Conservation (phyloP, 92 coral and sea anemone genomes). For the Plumapathes pennacea region DNA sequence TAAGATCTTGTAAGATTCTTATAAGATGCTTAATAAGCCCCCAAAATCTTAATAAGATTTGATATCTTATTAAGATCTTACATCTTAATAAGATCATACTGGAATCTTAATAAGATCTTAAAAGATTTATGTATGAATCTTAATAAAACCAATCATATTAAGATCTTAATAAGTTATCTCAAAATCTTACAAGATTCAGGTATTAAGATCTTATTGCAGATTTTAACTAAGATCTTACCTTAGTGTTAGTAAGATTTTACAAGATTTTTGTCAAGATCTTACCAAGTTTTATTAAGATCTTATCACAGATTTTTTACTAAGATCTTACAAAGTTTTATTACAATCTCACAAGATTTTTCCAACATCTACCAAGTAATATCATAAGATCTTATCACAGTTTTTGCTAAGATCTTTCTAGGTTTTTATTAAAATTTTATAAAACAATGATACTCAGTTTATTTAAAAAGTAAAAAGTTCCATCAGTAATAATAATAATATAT, state of each 20-base stretch:
- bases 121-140: background rate
- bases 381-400: too few species aligned
- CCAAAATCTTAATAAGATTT: background rate
- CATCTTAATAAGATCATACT: background rate
- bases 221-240: background rate
- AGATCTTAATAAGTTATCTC: background rate
- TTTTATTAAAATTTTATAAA: too few species aligned
- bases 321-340: background rate
- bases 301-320: background rate
- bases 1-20: slow-evolving; percentile 3
- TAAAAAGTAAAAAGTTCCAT: too few species aligned
- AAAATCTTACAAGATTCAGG: background rate
- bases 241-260: background rate
- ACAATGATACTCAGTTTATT: too few species aligned
- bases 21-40: background rate
- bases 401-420: too few species aligned
- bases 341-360: background rate
- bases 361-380: too few species aligned
- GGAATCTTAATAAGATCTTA: background rate
- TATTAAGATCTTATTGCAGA: background rate
- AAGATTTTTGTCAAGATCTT: slow-evolving; percentile 2
- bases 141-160: too few species aligned
- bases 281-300: slow-evolving; percentile 1
- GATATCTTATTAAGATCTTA: background rate
- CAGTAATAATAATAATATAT: too few species aligned